Evolutionary conservation across 2,888 invertebrate species (phyloP).

Genomic region (Tetheella fluctuosa): DNA sequence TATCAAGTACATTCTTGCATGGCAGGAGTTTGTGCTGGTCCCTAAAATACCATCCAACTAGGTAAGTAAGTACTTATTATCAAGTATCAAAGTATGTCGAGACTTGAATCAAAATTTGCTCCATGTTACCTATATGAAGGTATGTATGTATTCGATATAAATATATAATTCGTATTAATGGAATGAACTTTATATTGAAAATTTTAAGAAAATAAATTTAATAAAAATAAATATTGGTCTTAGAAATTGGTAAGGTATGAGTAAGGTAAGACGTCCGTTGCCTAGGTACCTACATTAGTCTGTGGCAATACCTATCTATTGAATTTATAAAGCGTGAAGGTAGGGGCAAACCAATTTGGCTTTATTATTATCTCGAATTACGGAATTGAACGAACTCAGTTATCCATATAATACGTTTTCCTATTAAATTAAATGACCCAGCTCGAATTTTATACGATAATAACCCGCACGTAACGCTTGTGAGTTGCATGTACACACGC

Average conservation of each 20-base stretch:
- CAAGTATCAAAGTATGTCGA: too few species aligned
- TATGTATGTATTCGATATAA: too few species aligned
- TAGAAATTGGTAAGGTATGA: too few species aligned
- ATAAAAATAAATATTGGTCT: too few species aligned
- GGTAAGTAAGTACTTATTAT: too few species aligned
- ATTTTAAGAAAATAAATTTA: too few species aligned
- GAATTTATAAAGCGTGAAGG: background rate
- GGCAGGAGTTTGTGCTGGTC: background rate
- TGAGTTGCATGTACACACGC: constrained; percentile 36
- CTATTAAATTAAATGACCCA: constrained; percentile 65
- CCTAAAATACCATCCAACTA: too few species aligned
- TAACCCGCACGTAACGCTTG: constrained; percentile 57
- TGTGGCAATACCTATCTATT: background rate
- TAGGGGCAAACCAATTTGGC: constrained; percentile 26
- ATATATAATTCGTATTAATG: too few species aligned
- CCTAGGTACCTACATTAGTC: background rate
- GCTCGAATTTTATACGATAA: constrained; percentile 65
- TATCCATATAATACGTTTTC: constrained; percentile 41
- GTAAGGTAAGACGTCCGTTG: too few species aligned
- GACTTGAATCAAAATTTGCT: too few species aligned
- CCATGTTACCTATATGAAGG: too few species aligned
- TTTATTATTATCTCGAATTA: constrained; percentile 46
- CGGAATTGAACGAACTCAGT: constrained; percentile 45
- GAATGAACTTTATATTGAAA: too few species aligned
- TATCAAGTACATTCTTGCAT: constrained; percentile 22